Base-by-base conservation (phyloP, 1,140 invertebrate genomes). In the Tachypleus tridentatus region DNA sequence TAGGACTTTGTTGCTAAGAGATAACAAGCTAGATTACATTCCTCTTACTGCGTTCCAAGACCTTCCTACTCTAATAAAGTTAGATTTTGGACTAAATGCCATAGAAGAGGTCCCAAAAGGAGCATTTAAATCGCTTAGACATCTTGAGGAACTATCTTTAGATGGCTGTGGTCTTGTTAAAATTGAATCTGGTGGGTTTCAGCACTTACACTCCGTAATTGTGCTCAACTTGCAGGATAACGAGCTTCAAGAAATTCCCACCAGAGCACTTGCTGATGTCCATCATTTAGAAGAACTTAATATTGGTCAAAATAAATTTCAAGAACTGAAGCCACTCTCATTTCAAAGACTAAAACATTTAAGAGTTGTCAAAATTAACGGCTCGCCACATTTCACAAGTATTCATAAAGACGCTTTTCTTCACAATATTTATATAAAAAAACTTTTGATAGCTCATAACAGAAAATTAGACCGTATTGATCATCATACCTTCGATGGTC, bases 1-100 rank as follows among this genome's bases (percentile, higher is more conserved):
- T 49, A 79, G 88, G 60, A 85, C 88, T 0, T 77, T 96, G 0
- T 87, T 88, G 72, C 77, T 95, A 57, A 87, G 93, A 70, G 88
- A 93, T 72, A 96, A 95, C 76, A 85, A 87, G 60, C 77, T 94
- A 51, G 85, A 81, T 67, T 77, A 82, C 3, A 60, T 79, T 29
- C 71, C 71, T 5, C 86, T 86, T 2, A 73, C 82, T 7, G 84
- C 87, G 0, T 85, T 90, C 66, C 80, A 82, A 10, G 80, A 86
- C 0, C 74, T 92, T 64, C 83, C 84, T 52, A 85, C 67, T 60
- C 70, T 79, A 11, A 67, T 71, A 57, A 72, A 66, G 49, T 76
- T 95, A 3, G 88, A 90, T 71, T 80, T 94, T 48, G 89, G 88
- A 2, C 81, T 87, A 66, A 95, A 95, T 73, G 84, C 83, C 0